Evolutionary conservation across 2,888 invertebrate species (phyloP), one percentile per base, ranked within the genome.

Genomic region (Camponotus fellah): DNA sequence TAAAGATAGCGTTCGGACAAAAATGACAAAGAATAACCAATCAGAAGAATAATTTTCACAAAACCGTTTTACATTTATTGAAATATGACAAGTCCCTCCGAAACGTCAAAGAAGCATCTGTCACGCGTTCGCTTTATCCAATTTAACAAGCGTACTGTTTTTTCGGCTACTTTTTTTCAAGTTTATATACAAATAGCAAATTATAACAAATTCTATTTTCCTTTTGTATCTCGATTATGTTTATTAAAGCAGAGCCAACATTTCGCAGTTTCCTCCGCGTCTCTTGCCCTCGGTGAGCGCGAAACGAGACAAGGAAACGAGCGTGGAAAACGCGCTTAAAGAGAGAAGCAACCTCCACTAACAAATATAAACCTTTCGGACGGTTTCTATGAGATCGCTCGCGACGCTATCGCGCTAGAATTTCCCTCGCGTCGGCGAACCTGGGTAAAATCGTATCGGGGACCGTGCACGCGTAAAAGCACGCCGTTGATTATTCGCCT

Each of bases 381-480:
- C 21, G 14, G 40, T 77, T 77, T 66, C n/a, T 32, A 77, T 66
- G 76, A 66, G 1, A 43, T 9, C 46, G 26, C n/a, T n/a, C 60
- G 26, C n/a, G 43, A 43, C 43, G 12, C 5, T 37, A 37, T 37
- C 37, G 37, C 26, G 26, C 26, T 14, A 17, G 17, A 14, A 14
- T 49, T 49, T 14, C 5, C 14, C 17, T 49, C 46, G 5, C 46
- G 5, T 49, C 17, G 46, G 5, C 14, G 5, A 4, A 17, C 2
- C 14, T 5, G 46, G 46, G 46, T 3, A 4, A 46, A 46, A 46
- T 26, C 26, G 26, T 26, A 46, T 46, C 46, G 46, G 5, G 46
- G 5, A 46, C 3, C 43, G 43, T 10, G 43, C 10, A 3, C 46
- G 46, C 14, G 46, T 43, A 12, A 43, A 12, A 43, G 12, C 43